Percentiles rank a stretch among this genome's conserved stretches.
Evolutionary conservation across 2,113 vertebrate genomes (phyloP).

Genomic region (Podocnemis expansa): DNA sequence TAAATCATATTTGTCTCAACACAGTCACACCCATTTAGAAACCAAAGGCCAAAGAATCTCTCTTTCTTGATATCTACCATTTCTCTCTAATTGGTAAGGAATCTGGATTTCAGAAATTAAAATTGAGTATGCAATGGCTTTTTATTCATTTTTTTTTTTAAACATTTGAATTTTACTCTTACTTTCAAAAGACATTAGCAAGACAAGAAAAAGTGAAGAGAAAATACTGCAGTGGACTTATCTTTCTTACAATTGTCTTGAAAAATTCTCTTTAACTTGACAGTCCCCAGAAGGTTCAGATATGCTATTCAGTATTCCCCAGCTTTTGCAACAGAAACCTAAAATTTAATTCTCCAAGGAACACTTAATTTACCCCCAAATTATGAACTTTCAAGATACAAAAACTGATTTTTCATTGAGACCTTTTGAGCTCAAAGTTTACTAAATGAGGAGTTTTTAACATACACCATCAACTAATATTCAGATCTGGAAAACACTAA

Average conservation of each 20-base stretch:
- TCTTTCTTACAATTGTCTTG: not conserved
- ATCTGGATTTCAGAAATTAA: not conserved
- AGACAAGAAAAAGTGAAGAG: fast-evolving
- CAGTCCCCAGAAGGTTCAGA: not conserved
- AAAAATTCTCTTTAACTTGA: not conserved
- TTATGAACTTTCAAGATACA: not conserved
- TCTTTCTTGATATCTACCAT: not conserved
- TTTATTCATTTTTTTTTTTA: too few species aligned
- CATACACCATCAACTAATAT: not conserved
- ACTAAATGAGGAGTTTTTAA: not conserved
- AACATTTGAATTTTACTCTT: not conserved
- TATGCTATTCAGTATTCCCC: not conserved
- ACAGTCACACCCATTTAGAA: not conserved
- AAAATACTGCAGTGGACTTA: not conserved
- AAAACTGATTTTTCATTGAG: not conserved
- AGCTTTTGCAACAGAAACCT: not conserved
- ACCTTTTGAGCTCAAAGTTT: not conserved
- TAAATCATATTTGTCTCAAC: not conserved
- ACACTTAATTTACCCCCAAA: not conserved
- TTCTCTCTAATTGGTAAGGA: too few species aligned
- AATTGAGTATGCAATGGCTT: not conserved
- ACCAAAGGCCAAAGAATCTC: not conserved
- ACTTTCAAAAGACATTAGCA: not conserved
- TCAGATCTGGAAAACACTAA: not conserved
- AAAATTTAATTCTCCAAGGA: not conserved